These are phyloP conservation scores for Phortica okadai DNA, from an alignment of 2,888 invertebrate genomes.

Conservation along the genomic window DNA sequence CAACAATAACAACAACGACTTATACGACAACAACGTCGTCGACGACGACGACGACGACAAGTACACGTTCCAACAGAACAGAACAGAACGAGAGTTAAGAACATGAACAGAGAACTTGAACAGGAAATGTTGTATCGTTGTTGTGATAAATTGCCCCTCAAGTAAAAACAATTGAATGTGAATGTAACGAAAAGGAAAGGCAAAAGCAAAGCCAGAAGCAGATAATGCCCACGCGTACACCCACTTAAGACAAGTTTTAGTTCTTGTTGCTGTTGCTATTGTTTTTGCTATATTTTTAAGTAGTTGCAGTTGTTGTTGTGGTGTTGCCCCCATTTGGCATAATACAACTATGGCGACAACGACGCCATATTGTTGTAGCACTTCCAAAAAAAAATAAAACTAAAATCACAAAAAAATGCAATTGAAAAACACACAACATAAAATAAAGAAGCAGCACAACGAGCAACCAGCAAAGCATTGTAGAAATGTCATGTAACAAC, in stretches of 20 bases:
- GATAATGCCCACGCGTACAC: background rate
- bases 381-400: background rate
- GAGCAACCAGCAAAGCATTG: background rate
- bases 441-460: background rate
- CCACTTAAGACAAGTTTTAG: constrained; percentile 20
- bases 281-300: background rate
- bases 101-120: constrained; percentile 27
- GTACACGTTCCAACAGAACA: constrained; percentile 7
- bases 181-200: constrained; percentile 24
- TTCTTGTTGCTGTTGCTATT: background rate
- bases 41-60: background rate
- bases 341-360: background rate
- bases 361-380: constrained; percentile 12
- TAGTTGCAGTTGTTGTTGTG: background rate
- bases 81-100: background rate
- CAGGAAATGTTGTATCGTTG: constrained; percentile 51
- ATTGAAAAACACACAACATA: background rate
- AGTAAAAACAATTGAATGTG: constrained; percentile 64
- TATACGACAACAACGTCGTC: background rate
- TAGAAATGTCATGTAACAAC: constrained; percentile 20
- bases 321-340: constrained; percentile 17
- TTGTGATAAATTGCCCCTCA: constrained; percentile 70
- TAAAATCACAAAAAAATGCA: background rate
- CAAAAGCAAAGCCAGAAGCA: background rate
- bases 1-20: background rate